Evolutionary conservation across 2,113 vertebrate genomes (phyloP).

Genomic region (Petaurus breviceps): DNA sequence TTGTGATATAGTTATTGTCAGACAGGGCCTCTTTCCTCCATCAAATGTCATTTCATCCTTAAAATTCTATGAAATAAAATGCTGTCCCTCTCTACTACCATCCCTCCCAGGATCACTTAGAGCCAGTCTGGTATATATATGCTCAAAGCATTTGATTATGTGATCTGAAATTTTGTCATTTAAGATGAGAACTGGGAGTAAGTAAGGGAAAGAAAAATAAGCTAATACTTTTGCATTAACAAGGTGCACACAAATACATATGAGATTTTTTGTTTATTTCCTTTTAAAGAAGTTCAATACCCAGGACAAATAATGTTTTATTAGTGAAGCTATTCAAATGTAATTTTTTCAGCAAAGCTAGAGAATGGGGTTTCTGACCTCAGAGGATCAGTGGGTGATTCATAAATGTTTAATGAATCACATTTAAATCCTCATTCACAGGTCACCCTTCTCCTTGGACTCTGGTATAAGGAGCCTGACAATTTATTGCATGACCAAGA

Average conservation of each 20-base stretch:
- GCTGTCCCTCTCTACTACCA: background rate
- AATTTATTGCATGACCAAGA: conserved; percentile 25
- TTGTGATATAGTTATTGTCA: background rate
- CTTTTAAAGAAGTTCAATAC: conserved; percentile 9
- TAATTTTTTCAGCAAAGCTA: conserved; percentile 52
- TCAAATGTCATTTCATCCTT: background rate
- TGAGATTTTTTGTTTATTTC: conserved; percentile 9
- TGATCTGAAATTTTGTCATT: background rate
- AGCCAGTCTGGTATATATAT: background rate
- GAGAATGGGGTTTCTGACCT: conserved; percentile 9
- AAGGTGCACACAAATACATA: background rate
- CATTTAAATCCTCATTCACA: conserved; percentile 11
- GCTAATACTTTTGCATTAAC: background rate
- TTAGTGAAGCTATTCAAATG: conserved; percentile 33
- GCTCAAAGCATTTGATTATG: background rate
- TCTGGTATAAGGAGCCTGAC: background rate
- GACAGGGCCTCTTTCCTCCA: background rate
- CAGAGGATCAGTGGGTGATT: conserved; percentile 27
- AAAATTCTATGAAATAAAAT: background rate
- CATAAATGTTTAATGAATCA: background rate
- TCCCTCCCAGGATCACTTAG: too few species aligned
- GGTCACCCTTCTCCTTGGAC: background rate
- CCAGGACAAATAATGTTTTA: conserved; percentile 24
- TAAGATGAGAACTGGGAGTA: background rate
- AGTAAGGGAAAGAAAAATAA: background rate